phyloP scores from a whole-genome alignment of 2,113 vertebrate species.

The Alexandromys fortis region DNA sequence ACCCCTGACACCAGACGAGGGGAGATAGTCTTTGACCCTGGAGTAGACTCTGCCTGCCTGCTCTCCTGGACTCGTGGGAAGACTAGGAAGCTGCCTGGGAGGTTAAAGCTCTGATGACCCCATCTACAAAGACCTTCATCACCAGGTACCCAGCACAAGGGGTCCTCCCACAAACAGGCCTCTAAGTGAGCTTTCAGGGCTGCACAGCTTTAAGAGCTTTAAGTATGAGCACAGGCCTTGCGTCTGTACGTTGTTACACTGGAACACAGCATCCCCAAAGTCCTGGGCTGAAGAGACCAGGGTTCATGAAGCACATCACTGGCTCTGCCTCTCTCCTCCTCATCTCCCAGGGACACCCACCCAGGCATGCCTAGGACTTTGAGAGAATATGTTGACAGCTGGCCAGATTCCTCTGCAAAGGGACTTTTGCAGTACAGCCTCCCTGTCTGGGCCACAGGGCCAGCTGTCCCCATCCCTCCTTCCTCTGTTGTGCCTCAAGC shows the following conservation, averaged over 20 bases:
- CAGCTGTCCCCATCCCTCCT: background rate
- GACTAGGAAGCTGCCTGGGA: background rate
- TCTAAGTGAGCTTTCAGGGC: background rate
- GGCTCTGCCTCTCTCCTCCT: background rate
- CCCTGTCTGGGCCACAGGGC: background rate
- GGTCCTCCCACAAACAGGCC: background rate
- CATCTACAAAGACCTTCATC: background rate
- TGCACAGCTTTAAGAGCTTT: too few relatives aligned
- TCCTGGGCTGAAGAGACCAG: background rate
- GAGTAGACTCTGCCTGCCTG: background rate
- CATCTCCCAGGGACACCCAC: background rate
- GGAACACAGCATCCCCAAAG: background rate
- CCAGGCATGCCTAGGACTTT: too few relatives aligned
- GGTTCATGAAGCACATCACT: too few relatives aligned
- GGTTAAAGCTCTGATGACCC: background rate
- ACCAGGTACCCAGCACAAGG: rapidly evolving
- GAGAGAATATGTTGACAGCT: background rate
- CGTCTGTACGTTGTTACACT: rapidly evolving
- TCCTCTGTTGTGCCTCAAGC: background rate
- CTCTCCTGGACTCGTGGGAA: background rate
- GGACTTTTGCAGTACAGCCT: background rate
- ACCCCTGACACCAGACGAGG: background rate
- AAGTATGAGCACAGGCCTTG: background rate
- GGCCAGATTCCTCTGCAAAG: background rate
- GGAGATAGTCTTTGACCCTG: background rate